phyloP scores from a whole-genome alignment of 2,797 vertebrate species.

The Sphaeramia orbicularis region DNA sequence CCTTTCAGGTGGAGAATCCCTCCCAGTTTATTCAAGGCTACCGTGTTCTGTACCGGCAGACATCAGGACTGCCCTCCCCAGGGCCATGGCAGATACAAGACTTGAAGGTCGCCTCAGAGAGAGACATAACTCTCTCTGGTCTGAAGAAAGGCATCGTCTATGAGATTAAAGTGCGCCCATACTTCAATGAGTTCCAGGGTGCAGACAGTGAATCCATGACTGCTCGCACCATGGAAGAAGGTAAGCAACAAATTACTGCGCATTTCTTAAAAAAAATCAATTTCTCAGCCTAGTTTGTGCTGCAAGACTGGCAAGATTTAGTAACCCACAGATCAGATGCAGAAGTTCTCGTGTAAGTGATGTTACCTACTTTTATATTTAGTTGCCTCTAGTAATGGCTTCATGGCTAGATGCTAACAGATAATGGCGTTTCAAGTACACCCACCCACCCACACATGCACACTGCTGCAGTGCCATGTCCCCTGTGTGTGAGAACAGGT shows the following conservation, averaged over 20 bases:
- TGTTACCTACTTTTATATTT: slow-evolving; percentile 58
- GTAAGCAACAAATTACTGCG: slow-evolving; percentile 74
- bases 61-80: slow-evolving; percentile 89
- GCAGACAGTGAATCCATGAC: slow-evolving; percentile 96
- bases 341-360: slow-evolving; percentile 52
- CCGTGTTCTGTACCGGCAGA: slow-evolving; percentile 92
- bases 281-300: slow-evolving; percentile 26
- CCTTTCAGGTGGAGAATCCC: slow-evolving; percentile 91
- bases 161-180: slow-evolving; percentile 95
- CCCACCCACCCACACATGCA: slow-evolving; percentile 58
- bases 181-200: slow-evolving; percentile 97
- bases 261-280: slow-evolving; percentile 24
- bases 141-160: slow-evolving; percentile 95
- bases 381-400: slow-evolving; percentile 56
- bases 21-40: slow-evolving; percentile 98
- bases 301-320: slow-evolving; percentile 25
- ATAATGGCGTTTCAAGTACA: slow-evolving; percentile 78
- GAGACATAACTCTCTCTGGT: slow-evolving; percentile 88
- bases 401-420: slow-evolving; percentile 64
- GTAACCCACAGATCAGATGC: slow-evolving; percentile 43
- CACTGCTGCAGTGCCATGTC: slow-evolving; percentile 56
- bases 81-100: slow-evolving; percentile 92
- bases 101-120: slow-evolving; percentile 91
- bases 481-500: slow-evolving; percentile 74
- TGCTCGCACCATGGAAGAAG: slow-evolving; percentile 94